Percentiles rank a stretch among this genome's conserved stretches.
phyloP scores from a whole-genome alignment of 2,113 vertebrate genomes.

The Lucifuga dentata region DNA sequence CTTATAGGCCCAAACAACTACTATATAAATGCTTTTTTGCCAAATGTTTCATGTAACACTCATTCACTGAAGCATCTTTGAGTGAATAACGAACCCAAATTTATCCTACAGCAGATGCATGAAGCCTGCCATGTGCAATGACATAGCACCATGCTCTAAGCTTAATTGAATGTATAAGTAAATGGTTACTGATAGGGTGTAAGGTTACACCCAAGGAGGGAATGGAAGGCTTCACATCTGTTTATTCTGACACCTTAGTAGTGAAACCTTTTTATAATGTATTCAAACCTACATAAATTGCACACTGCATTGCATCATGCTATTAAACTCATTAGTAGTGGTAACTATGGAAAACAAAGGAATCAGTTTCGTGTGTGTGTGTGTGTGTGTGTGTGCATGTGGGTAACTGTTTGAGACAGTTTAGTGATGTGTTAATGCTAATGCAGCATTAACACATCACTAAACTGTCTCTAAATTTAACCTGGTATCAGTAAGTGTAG shows the following conservation, averaged over 20 bases:
- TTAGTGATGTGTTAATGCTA: conserved; percentile 54
- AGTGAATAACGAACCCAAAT: not conserved
- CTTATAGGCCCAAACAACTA: too few species aligned
- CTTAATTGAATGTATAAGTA: conserved; percentile 58
- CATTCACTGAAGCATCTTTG: not conserved
- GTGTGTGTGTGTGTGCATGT: not conserved
- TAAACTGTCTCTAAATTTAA: conserved; percentile 80
- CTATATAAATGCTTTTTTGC: too few species aligned
- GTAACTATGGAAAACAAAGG: too few species aligned
- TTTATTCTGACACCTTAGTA: conserved; percentile 13
- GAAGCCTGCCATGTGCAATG: conserved; percentile 40
- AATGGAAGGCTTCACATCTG: conserved; percentile 34
- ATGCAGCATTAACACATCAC: conserved; percentile 4
- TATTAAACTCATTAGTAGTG: too few species aligned
- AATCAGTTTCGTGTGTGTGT: not conserved
- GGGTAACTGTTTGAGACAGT: conserved; percentile 18
- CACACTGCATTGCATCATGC: too few species aligned
- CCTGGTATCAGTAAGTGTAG: conserved; percentile 73
- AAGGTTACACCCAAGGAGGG: conserved; percentile 29
- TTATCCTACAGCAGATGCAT: conserved; percentile 22
- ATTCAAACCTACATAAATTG: not conserved
- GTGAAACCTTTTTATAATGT: not conserved
- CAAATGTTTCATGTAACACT: too few species aligned
- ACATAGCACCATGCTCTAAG: conserved; percentile 36
- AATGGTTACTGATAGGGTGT: conserved; percentile 26